These are phyloP conservation scores for Rhagonycha fulva DNA, from an alignment of 2,888 invertebrate genomes.

Conservation along the genomic window DNA sequence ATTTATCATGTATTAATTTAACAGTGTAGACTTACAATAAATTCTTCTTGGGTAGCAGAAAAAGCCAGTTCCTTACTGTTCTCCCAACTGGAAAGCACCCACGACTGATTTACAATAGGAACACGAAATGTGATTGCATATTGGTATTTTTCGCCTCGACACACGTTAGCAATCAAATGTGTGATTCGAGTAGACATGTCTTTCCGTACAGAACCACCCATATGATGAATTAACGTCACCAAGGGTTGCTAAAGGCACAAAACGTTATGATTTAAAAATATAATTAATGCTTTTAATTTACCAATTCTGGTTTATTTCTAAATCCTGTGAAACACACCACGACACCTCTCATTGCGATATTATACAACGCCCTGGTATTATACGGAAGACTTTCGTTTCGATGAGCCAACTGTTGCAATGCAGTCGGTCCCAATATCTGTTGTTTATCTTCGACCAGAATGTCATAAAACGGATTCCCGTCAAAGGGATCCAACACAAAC, in stretches of 20 bases:
- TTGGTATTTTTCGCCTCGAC: constrained; percentile 91
- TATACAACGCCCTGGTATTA: constrained; percentile 82
- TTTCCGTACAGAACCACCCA: constrained; percentile 94
- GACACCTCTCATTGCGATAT: constrained; percentile 84
- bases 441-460: constrained; percentile 66
- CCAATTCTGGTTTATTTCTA: constrained; percentile 86
- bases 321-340: constrained; percentile 93
- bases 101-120: constrained; percentile 85
- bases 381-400: constrained; percentile 73
- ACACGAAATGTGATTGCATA: constrained; percentile 89
- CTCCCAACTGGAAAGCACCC: constrained; percentile 90
- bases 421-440: constrained; percentile 81
- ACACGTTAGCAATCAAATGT: constrained; percentile 89
- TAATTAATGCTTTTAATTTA: constrained; percentile 56
- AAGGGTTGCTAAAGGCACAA: constrained; percentile 71
- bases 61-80: constrained; percentile 71
- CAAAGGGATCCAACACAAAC: constrained; percentile 76
- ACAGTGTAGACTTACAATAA: constrained; percentile 61
- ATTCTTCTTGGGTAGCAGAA: constrained; percentile 70
- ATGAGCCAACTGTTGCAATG: constrained; percentile 74
- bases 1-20: no score
- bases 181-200: constrained; percentile 89
- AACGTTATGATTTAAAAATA: neutral
- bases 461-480: constrained; percentile 68
- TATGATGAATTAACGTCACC: constrained; percentile 89